Conservation (phyloP, 2,888 invertebrate genomes). For the Polylopha cassiicola region DNA sequence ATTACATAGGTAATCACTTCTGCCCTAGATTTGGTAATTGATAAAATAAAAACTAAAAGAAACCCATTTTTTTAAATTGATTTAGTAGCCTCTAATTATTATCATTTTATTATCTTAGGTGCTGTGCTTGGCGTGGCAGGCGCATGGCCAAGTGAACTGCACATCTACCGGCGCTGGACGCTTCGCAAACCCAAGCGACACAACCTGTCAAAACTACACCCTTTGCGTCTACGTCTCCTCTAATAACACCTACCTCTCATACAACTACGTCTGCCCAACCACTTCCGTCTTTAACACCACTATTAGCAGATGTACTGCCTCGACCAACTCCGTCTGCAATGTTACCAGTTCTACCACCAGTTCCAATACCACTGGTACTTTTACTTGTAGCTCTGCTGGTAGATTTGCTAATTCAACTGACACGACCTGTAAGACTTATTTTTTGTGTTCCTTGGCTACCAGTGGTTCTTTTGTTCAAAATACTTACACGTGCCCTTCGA, state of each 20-base stretch:
- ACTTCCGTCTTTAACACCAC: conserved; percentile 44
- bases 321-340: conserved; percentile 24
- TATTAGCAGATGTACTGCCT: conserved; percentile 28
- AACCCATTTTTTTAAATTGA: not conserved
- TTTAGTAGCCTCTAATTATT: not conserved
- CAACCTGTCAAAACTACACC: conserved; percentile 62
- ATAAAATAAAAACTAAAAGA: no score
- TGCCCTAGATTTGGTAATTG: no score
- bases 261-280: conserved; percentile 59
- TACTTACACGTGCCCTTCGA: conserved; percentile 57
- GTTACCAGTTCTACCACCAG: no score
- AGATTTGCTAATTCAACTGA: conserved; percentile 47
- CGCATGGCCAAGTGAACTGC: conserved; percentile 46
- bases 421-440: conserved; percentile 57
- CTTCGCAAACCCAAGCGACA: conserved; percentile 51
- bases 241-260: conserved; percentile 40
- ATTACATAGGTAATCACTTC: conserved; percentile 1
- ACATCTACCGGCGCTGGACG: conserved; percentile 49
- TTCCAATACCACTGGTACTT: no score
- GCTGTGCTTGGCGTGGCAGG: conserved; percentile 32
- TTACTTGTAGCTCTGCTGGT: conserved; percentile 3
- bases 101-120: conserved; percentile 26
- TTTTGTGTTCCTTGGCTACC: conserved; percentile 46
- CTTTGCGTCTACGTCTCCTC: conserved; percentile 45
- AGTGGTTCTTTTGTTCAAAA: conserved; percentile 46